These are phyloP conservation scores for Drosophila testacea DNA, from an alignment of 2,888 invertebrate genomes.

Conservation along the genomic window DNA sequence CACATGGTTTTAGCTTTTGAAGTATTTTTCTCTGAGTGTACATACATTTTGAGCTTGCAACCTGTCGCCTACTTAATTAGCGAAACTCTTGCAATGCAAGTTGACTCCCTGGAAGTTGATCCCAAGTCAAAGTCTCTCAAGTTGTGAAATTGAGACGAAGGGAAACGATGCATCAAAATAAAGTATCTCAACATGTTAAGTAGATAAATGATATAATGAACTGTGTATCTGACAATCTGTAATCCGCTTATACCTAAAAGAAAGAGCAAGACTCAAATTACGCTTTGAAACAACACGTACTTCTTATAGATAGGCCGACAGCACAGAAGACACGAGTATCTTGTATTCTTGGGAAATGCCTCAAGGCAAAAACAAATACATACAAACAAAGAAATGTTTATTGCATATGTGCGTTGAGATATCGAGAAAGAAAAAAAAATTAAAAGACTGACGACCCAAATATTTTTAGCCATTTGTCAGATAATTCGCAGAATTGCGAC, in stretches of 20 bases:
- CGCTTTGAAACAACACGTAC: conserved; percentile 13
- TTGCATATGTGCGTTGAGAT: conserved; percentile 5
- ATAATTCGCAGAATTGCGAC: conserved; percentile 54
- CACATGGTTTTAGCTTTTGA: too few relatives aligned
- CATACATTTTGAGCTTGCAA: background rate
- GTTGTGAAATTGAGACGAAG: conserved; percentile 7
- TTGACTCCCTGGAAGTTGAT: background rate
- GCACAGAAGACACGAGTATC: background rate
- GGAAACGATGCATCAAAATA: conserved; percentile 45
- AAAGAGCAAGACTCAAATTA: conserved; percentile 12
- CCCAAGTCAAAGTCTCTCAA: background rate
- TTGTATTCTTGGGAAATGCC: background rate
- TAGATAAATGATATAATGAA: conserved; percentile 9
- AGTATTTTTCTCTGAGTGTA: too few relatives aligned
- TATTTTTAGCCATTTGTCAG: conserved; percentile 26
- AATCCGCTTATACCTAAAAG: conserved; percentile 7
- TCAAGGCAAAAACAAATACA: conserved; percentile 3
- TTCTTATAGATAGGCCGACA: conserved; percentile 3
- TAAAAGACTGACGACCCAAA: conserved; percentile 25
- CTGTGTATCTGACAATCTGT: conserved; percentile 1
- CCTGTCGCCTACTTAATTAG: conserved; percentile 9
- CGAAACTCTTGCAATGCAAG: conserved; percentile 10
- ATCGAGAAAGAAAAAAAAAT: background rate
- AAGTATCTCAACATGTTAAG: conserved; percentile 10
- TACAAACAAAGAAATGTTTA: conserved; percentile 12